Evolutionary conservation across 2,797 vertebrate species (phyloP).

Genomic region (Galago senegalensis): DNA sequence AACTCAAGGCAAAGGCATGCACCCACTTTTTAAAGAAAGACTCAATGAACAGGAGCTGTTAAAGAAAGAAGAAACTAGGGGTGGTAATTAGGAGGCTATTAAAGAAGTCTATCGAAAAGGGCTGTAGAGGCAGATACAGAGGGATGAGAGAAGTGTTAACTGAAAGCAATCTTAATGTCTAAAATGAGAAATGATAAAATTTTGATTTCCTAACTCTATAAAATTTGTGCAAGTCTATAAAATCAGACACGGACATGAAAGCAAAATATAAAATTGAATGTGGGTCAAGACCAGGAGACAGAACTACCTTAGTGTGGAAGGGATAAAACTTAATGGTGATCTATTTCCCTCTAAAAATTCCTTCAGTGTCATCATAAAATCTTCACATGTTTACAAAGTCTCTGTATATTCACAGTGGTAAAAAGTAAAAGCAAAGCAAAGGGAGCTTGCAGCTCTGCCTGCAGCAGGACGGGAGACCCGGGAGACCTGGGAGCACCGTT

Average conservation of each 20-base stretch:
- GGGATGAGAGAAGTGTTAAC: neutral
- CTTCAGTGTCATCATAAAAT: neutral
- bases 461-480: accelerated
- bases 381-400: neutral
- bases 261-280: neutral
- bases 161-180: neutral
- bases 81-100: neutral
- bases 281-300: neutral
- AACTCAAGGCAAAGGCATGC: neutral
- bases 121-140: neutral
- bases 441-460: neutral
- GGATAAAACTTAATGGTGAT: neutral
- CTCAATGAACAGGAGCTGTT: neutral
- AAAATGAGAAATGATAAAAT: neutral
- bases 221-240: neutral
- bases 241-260: neutral
- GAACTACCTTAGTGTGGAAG: neutral
- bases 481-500: neutral
- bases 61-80: neutral
- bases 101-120: neutral
- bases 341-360: neutral
- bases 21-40: neutral
- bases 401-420: neutral
- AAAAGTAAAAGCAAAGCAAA: neutral
- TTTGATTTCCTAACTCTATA: neutral